Conservation (phyloP, 2,888 invertebrate genomes). For the Morinoia aosen region DNA sequence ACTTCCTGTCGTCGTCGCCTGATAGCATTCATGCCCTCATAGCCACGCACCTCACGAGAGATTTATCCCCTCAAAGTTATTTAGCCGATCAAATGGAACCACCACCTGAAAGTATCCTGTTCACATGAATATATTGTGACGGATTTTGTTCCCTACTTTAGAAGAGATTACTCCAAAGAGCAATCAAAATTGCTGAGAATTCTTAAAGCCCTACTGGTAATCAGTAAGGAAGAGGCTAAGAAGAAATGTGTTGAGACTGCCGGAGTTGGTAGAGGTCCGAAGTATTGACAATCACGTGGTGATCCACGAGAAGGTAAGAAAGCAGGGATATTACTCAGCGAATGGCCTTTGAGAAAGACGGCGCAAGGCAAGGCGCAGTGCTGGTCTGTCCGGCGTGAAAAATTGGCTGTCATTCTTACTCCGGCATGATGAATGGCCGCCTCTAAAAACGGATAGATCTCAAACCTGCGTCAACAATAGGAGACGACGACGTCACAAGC, state of each 20-base stretch:
- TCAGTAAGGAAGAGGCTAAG: background rate
- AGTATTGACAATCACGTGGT: background rate
- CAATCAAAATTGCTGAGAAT: background rate
- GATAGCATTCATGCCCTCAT: no score
- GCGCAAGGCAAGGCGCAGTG: background rate
- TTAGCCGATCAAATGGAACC: no score
- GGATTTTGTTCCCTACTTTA: background rate
- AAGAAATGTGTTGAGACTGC: background rate
- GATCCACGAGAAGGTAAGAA: background rate
- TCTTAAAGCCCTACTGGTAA: background rate
- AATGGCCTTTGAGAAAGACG: background rate
- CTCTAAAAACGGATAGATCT: background rate
- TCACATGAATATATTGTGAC: background rate
- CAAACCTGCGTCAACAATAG: no score
- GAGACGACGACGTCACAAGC: background rate
- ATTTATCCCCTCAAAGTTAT: no score
- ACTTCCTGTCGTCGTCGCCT: no score
- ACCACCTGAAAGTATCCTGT: no score
- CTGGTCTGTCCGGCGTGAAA: background rate
- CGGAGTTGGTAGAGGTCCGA: background rate
- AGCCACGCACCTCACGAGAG: no score
- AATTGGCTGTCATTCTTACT: background rate
- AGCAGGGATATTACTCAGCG: background rate
- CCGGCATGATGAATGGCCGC: background rate
- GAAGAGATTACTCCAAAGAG: background rate